A percentile compares a stretch with the other conserved stretches of the same genome.
Conservation (phyloP, 2,888 invertebrate species). For the Hesperia comma region DNA sequence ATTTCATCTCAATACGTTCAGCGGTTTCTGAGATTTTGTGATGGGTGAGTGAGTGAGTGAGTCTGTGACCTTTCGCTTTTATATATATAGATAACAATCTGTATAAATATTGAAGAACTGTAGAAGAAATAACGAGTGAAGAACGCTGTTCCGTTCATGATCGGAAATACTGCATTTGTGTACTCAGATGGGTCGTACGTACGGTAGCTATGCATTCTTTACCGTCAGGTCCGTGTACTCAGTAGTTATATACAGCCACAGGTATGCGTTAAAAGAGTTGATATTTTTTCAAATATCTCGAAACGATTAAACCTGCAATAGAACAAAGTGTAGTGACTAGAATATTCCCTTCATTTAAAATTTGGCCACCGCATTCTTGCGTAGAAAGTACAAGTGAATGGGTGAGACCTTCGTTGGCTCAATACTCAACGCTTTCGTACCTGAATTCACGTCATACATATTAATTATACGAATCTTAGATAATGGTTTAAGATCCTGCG, state of each 20-base stretch:
- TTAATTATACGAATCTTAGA: background rate
- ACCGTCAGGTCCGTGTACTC: background rate
- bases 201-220: background rate
- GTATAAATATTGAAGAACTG: background rate
- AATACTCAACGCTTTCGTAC: constrained; percentile 13
- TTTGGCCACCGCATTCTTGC: constrained; percentile 65
- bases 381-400: constrained; percentile 73
- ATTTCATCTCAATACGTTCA: too few relatives aligned
- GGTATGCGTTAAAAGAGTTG: background rate
- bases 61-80: too few relatives aligned
- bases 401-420: constrained; percentile 23
- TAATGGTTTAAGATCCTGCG: too few relatives aligned
- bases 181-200: background rate
- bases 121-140: background rate
- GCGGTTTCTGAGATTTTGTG: too few relatives aligned
- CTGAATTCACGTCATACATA: constrained; percentile 3
- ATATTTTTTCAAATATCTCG: background rate
- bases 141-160: background rate
- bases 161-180: background rate
- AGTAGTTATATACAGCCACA: background rate
- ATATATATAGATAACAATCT: too few relatives aligned
- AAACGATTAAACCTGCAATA: background rate
- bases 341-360: constrained; percentile 5
- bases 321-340: background rate
- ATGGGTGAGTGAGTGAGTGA: too few relatives aligned